Evolutionary conservation across 2,113 vertebrate genomes (phyloP), one percentile per base, ranked within the genome.

Genomic region (Psilopogon haemacephalus): DNA sequence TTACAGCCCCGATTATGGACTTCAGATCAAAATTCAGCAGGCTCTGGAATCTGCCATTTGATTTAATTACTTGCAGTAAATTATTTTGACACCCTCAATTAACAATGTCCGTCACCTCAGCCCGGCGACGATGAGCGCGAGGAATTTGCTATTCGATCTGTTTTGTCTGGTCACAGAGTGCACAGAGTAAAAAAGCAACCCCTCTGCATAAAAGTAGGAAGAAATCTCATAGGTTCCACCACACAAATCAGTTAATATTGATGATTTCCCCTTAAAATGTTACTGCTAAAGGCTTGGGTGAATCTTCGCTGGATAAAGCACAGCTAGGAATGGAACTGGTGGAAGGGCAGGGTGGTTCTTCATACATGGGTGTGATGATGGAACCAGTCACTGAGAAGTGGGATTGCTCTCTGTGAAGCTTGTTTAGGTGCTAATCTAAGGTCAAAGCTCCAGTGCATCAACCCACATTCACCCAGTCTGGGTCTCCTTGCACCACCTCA

Each of bases 71-170:
- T 69, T 46, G 87, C 82, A 91, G 77, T 93, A 87, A 96, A 93
- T 94, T 86, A 95, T 95, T 92, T 95, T 94, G 96, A 96, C 96
- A 96, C 86, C 88, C 87, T 83, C 77, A 93, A 93, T 94, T 96
- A 96, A 84, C 64, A 55, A 15, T 12, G 96, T 80, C 95, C 11
- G 3, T 95, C 91, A 86, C 91, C 77, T 70, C 79, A 15, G 60
- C 14, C 15, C 21, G 24, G 81, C 48, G 4, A 94, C 16, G 32
- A 52, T 60, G 93, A 90, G 89, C 28, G 75, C 1, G 1, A 95
- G 93, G 94, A 96, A 94, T 78, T 76, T 62, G 88, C 72, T 58
- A 82, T 78, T 77, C 88, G 86, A 91, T 88, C 74, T 91, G 68
- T 78, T 88, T 95, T 93, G 86, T 86, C 82, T 86, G 91, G 52